Base-by-base conservation (phyloP, 2,797 vertebrate genomes). In the Melanotaenia maccullochi region DNA sequence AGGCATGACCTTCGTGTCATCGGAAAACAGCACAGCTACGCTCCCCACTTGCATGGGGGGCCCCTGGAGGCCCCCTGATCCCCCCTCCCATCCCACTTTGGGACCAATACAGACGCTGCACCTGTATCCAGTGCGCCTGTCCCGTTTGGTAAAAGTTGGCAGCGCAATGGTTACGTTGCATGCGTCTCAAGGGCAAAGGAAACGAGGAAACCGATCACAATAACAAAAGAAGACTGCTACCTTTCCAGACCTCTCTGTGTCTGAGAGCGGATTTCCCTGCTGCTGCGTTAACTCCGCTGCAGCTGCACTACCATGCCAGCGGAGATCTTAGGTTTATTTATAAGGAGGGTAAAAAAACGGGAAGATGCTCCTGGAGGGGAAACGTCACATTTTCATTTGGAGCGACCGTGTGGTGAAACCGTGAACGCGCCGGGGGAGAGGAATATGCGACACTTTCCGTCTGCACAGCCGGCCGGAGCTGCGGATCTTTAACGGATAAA, bases 161-260 rank as follows among this genome's bases (percentile, higher is more conserved):
- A 84, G 87, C 86, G 91, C 87, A 89, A 90, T 89, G 89, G 82
- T 92, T 89, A 86, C 92, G 89, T 85, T 81, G 89, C 83, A 86
- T 76, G 92, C 89, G 85, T 84, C 82, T 93, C 91, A 94, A 94
- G 93, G 93, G 93, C 92, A 93, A 92, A 92, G 79, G 86, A 92
- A 90, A 90, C 25, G 90, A 91, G 87, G 78, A 85, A 89, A 85
- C 60, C 80, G 86, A 86, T 69, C 71, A 85, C 64, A 77, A 81
- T 68, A 86, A 85, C 78, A 85, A 82, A 83, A 81, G 84, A 87
- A 68, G 73, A 85, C 73, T 59, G 42, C 87, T 75, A 65, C 75
- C 81, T 85, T 57, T 60, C 49, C 81, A 75, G 42, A 66, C 57
- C 76, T 75, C 42, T 69, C 33, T n/a, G 33, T 32, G 56, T 52